Base-by-base conservation (phyloP, 2,797 vertebrate species). In the Lepilemur septentrionalis region DNA sequence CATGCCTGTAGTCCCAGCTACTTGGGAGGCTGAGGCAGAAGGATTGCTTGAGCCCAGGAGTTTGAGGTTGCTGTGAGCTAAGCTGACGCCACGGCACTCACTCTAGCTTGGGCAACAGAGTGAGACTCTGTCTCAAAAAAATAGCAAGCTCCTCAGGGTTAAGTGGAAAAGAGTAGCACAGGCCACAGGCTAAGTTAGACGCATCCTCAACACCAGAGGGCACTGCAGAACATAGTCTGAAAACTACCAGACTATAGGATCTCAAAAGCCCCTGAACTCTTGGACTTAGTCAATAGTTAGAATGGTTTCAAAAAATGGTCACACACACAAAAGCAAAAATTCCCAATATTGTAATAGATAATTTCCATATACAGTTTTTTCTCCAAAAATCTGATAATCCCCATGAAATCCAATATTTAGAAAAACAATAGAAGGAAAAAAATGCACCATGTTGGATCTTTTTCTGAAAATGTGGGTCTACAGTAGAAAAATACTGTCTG, bases 281-380 rank as follows among this genome's bases (percentile, higher is more conserved):
- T 91, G 14, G 41, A 86, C 41, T 84, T 93, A 50, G 46, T 91
- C 61, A 95, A 50, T 0, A 75, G 65, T 32, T 11, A 69, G 28
- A 82, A 23, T 63, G 28, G 18, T 90, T 97, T 82, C 73, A 85
- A 93, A 76, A 76, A 59, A 84, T n/a, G 28, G 65, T 84, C 28
- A 89, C 14, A 92, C 7, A 88, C 35, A 84, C 2, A 93, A 92
- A 75, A 65, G 67, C 55, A 93, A 92, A 95, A 91, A 61, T 48
- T 61, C 18, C 61, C 50, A 94, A 82, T 85, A 8, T 55, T 82
- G n/a, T 43, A 69, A 69, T 67, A 87, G 32, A 84, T 48, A 83
- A 83, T 92, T 92, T 88, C 35, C 32, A 93, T 20, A 65, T 2
- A 63, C 5, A 7, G 14, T 75, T 69, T 87, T 79, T 83, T 28